Base-by-base conservation (phyloP, 2,888 invertebrate genomes). In the Troides aeacus region DNA sequence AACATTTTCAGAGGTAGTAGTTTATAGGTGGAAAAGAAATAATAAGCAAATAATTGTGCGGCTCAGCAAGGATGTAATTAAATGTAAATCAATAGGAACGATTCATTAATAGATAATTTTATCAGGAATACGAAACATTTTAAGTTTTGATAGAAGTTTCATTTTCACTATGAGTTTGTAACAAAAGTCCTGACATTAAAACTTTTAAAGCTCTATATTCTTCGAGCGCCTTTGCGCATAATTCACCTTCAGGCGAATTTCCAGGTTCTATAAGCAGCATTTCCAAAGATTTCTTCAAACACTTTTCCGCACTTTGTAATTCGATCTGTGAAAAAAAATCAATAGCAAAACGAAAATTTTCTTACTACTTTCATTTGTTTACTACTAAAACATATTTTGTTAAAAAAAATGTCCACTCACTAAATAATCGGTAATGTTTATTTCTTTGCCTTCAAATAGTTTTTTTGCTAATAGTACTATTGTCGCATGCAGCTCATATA, bases 401-500 rank as follows among this genome's bases (percentile, higher is more conserved):
- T n/a, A 18, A 2, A 7, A n/a, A 57, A 58, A 63, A 18, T 23
- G 30, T 36, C 1, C 24, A 70, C 77, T 75, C 83, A 94, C 90
- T 81, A 94, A 85, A 74, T 96, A 93, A 50, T 89, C 89, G 4
- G 90, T 82, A 24, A 90, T 90, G 0, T 92, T 85, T 58, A 95
- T 94, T 81, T 95, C 94, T 5, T 93, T 93, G 0, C 92, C 89
- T 24, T 93, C 93, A 77, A 94, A 95, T 68, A 94, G 88, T 73
- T 94, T 93, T 75, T 95, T 94, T 0, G 95, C 93, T 50, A 96
- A 80, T 75, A 95, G 93, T 4, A 95, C 93, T 74, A 94, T 89
- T 0, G 96, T 94, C 21, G 94, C 93, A 79, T 96, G 96, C 75
- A 96, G 87, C 82, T 97, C 97, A 77, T 97, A 97, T 57, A 96